A percentile compares a stretch with the other conserved stretches of the same genome.
phyloP scores from a whole-genome alignment of 2,113 vertebrate species.

The Ciconia boyciana region DNA sequence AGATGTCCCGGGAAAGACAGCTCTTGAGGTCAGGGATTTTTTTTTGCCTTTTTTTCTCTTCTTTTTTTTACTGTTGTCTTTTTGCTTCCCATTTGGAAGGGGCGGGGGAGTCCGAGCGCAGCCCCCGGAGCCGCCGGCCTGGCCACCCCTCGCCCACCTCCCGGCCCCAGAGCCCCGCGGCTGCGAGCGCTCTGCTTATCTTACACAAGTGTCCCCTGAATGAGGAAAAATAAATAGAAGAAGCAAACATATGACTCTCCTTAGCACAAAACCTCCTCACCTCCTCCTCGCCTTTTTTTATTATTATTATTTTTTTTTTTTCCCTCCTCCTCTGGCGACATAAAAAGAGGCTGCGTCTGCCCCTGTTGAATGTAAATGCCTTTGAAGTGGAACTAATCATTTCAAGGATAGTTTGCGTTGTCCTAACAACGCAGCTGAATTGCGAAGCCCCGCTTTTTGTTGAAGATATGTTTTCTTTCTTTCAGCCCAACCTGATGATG shows the following conservation, averaged over 20 bases:
- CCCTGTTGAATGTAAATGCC: constrained; percentile 96
- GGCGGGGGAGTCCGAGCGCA: not conserved
- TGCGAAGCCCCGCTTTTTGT: constrained; percentile 92
- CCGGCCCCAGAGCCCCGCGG: constrained; percentile 26
- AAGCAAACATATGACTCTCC: constrained; percentile 86
- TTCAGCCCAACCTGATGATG: constrained; percentile 95
- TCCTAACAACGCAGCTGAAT: constrained; percentile 99
- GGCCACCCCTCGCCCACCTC: not conserved
- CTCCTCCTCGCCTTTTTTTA: not conserved
- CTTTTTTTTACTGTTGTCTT: not conserved
- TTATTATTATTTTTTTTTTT: not conserved
- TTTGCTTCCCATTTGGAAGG: not conserved
- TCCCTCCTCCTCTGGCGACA: constrained; percentile 76
- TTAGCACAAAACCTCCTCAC: constrained; percentile 80
- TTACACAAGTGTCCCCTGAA: constrained; percentile 86
- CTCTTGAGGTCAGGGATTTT: not conserved
- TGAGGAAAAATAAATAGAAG: constrained; percentile 91
- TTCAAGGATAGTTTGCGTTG: constrained; percentile 99
- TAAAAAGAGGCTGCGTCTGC: constrained; percentile 92
- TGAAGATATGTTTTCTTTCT: constrained; percentile 98
- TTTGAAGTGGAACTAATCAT: constrained; percentile 99
- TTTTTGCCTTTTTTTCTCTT: not conserved
- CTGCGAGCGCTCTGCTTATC: constrained; percentile 78
- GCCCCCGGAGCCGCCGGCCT: accelerated
- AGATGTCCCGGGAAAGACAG: constrained; percentile 20